Evolutionary conservation across 2,888 invertebrate species (phyloP).

Genomic region (Lissocephala sabroskyi): DNA sequence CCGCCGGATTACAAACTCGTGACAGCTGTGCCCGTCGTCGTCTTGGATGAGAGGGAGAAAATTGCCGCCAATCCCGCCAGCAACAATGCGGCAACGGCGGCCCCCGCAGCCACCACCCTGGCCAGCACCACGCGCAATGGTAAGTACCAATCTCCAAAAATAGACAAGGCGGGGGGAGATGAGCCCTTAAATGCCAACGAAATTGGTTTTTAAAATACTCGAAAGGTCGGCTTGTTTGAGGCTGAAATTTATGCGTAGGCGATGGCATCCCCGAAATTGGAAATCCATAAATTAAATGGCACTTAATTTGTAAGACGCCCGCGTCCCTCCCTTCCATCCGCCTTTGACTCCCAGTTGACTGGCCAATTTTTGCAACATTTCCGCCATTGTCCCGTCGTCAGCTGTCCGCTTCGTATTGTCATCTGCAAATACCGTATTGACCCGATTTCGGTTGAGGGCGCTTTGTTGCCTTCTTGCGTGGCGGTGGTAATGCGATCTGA

Average conservation of each 20-base stretch:
- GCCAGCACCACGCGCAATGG: slow-evolving; percentile 57
- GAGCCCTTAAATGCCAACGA: slow-evolving; percentile 25
- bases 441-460: slow-evolving; percentile 49
- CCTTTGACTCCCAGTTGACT: background rate
- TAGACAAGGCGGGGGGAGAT: no score
- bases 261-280: no score
- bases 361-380: slow-evolving; percentile 1
- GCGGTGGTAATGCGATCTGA: slow-evolving; percentile 34
- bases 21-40: slow-evolving; percentile 84
- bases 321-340: background rate
- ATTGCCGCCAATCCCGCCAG: slow-evolving; percentile 7
- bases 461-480: slow-evolving; percentile 11
- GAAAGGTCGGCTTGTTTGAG: no score
- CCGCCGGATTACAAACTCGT: slow-evolving; percentile 82
- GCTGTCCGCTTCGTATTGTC: slow-evolving; percentile 4
- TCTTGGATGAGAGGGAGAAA: slow-evolving; percentile 80
- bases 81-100: slow-evolving; percentile 5
- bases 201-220: slow-evolving; percentile 44
- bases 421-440: slow-evolving; percentile 59
- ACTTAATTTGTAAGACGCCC: background rate
- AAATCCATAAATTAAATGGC: slow-evolving; percentile 31
- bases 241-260: background rate
- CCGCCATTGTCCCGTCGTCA: slow-evolving; percentile 6
- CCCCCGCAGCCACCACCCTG: slow-evolving; percentile 26
- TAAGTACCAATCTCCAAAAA: slow-evolving; percentile 38